Evolutionary conservation across 2,797 vertebrate genomes (phyloP).

Genomic region (Arctocebus calabarensis): DNA sequence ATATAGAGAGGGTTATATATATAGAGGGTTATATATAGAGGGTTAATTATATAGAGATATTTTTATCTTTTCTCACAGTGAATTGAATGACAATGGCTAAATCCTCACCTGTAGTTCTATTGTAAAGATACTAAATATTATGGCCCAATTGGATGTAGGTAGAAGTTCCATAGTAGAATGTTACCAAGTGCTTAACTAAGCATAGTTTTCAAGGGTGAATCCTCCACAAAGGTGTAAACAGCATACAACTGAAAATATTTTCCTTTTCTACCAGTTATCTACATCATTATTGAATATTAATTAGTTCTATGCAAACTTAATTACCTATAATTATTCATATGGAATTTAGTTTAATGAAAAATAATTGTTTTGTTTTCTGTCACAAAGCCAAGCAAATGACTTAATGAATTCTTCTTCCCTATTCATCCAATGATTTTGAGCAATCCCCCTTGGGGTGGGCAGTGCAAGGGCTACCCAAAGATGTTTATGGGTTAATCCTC

Average conservation of each 20-base stretch:
- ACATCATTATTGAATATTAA: not conserved
- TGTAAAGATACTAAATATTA: not conserved
- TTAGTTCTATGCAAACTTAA: not conserved
- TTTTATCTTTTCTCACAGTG: constrained; percentile 2
- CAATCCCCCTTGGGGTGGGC: not conserved
- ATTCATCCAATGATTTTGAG: not conserved
- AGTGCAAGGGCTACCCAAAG: not conserved
- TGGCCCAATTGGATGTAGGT: not conserved
- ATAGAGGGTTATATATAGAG: too few species aligned
- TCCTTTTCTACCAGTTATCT: not conserved
- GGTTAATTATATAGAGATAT: too few species aligned
- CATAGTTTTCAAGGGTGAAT: not conserved
- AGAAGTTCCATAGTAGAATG: not conserved
- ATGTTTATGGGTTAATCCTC: not conserved
- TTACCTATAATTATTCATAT: not conserved
- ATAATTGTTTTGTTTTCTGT: not conserved
- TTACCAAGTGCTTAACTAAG: not conserved
- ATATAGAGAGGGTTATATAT: too few species aligned
- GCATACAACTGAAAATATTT: not conserved
- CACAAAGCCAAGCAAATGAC: not conserved
- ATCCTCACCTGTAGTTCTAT: not conserved
- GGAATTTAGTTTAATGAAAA: not conserved
- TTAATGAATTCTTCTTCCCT: not conserved
- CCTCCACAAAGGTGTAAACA: not conserved
- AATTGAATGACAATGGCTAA: not conserved